Evolutionary conservation across 2,888 invertebrate genomes (phyloP).

Genomic region (Patella ulyssiponensis): DNA sequence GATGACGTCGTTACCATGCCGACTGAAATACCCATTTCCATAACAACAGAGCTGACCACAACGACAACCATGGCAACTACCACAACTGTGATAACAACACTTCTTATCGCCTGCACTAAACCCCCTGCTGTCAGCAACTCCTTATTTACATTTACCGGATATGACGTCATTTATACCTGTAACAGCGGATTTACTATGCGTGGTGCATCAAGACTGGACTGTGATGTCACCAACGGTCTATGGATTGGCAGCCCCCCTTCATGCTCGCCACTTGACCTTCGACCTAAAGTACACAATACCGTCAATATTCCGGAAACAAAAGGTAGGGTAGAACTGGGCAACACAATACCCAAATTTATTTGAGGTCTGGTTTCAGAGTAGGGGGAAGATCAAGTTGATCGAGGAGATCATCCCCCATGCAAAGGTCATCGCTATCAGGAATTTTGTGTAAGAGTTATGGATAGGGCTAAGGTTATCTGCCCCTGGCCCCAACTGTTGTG

Average conservation of each 20-base stretch:
- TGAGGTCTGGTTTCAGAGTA: too few relatives aligned
- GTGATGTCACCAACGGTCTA: background rate
- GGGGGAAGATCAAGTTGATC: too few relatives aligned
- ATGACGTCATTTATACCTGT: constrained; percentile 2
- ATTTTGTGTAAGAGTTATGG: too few relatives aligned
- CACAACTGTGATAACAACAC: background rate
- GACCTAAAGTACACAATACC: background rate
- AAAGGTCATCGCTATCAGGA: too few relatives aligned
- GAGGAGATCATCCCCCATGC: too few relatives aligned
- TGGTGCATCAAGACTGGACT: background rate
- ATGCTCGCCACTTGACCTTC: background rate
- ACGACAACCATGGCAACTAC: background rate
- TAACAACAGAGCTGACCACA: background rate
- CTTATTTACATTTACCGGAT: background rate
- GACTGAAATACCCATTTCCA: background rate
- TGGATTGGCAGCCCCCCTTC: background rate
- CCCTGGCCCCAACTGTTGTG: too few relatives aligned
- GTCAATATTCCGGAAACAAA: background rate
- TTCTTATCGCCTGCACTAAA: background rate
- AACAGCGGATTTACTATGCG: background rate
- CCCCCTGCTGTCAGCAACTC: background rate
- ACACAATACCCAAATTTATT: too few relatives aligned
- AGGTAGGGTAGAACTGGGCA: background rate
- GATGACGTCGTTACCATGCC: background rate
- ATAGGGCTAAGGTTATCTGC: too few relatives aligned